Percentiles rank a stretch among this genome's conserved stretches.
These are phyloP conservation scores for Sylvia atricapilla DNA, from an alignment of 2,113 vertebrate genomes.

Conservation along the genomic window DNA sequence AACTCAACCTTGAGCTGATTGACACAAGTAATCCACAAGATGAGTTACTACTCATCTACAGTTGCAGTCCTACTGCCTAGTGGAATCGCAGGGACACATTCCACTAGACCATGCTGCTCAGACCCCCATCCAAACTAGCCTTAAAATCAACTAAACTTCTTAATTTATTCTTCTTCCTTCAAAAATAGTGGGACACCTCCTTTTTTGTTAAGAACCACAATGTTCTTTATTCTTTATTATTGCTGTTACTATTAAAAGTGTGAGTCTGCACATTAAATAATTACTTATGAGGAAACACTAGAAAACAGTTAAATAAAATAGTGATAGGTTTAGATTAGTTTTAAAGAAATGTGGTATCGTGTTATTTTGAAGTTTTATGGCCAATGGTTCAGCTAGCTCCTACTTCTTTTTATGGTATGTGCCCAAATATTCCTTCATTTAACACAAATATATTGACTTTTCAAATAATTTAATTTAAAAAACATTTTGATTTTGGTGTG, in stretches of 20 bases:
- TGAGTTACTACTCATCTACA: neutral
- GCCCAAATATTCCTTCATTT: neutral
- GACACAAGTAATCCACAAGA: neutral
- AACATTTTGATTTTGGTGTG: neutral
- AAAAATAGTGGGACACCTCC: accelerated
- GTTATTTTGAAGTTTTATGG: neutral
- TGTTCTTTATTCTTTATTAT: neutral
- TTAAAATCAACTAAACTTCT: neutral
- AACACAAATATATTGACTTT: neutral
- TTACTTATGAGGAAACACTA: neutral
- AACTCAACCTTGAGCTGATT: neutral
- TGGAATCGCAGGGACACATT: neutral
- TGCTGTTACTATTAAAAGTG: neutral
- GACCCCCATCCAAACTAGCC: neutral
- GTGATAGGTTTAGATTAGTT: neutral
- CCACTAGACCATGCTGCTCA: neutral
- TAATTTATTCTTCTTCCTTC: neutral
- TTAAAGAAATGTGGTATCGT: neutral
- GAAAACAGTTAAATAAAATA: neutral
- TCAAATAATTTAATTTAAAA: neutral
- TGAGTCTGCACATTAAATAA: neutral
- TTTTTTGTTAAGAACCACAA: neutral
- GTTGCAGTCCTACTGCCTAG: neutral
- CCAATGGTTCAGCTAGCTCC: neutral
- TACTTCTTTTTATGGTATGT: neutral